Evolutionary conservation across 1,140 invertebrate genomes (phyloP).

Genomic region (Plectrocnemia conspersa): DNA sequence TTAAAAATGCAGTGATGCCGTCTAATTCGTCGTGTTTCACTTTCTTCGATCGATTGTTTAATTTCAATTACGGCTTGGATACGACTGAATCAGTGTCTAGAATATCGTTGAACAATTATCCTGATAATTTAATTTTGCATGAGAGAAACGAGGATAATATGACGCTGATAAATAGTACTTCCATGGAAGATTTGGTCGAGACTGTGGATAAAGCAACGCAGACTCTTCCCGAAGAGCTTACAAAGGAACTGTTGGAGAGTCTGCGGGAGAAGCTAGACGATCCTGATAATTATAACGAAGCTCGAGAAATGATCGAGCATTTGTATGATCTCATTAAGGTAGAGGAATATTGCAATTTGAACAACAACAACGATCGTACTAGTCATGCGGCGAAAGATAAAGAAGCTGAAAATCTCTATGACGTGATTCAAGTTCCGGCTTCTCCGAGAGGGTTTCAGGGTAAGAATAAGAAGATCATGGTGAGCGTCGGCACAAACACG

Average conservation of each 20-base stretch:
- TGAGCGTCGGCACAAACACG: constrained; percentile 57
- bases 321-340: constrained; percentile 73
- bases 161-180: constrained; percentile 22
- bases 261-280: constrained; percentile 65
- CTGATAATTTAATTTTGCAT: constrained; percentile 54
- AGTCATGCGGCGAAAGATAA: constrained; percentile 37
- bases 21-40: constrained; percentile 26
- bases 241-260: constrained; percentile 65
- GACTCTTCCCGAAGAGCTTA: constrained; percentile 68
- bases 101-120: constrained; percentile 60
- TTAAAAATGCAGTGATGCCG: constrained; percentile 26
- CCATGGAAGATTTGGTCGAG: constrained; percentile 47
- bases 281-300: constrained; percentile 67
- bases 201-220: constrained; percentile 65
- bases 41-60: constrained; percentile 35
- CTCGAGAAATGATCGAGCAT: constrained; percentile 72
- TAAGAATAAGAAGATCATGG: constrained; percentile 46
- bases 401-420: constrained; percentile 60
- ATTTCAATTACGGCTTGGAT: constrained; percentile 40
- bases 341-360: constrained; percentile 64
- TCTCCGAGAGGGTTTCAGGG: constrained; percentile 43
- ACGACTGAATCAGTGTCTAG: constrained; percentile 58
- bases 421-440: constrained; percentile 52
- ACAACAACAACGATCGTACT: constrained; percentile 42
- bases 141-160: constrained; percentile 50